Evolutionary conservation across 1,140 invertebrate genomes (phyloP).

Genomic region (Pseudomyrmex sp.): DNA sequence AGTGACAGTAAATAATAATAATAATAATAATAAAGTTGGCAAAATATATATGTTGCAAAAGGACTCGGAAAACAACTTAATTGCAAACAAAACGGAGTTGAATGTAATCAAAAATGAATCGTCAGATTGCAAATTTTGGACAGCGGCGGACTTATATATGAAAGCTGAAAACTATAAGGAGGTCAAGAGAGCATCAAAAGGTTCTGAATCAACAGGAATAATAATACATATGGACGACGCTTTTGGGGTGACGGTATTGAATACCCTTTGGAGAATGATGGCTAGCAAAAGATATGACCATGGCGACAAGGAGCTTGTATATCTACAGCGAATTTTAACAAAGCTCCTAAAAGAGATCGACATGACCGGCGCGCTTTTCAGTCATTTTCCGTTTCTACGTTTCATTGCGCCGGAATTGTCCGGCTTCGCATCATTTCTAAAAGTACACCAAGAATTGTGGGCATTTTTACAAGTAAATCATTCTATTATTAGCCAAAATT

Average conservation of each 20-base stretch:
- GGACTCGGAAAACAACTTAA: conserved; percentile 34
- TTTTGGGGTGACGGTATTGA: conserved; percentile 92
- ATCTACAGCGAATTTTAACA: conserved; percentile 89
- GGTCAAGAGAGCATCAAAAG: conserved; percentile 66
- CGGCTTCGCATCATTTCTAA: conserved; percentile 90
- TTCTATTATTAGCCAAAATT: neutral
- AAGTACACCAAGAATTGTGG: conserved; percentile 90
- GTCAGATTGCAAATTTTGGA: conserved; percentile 53
- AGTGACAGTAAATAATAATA: conserved; percentile 17
- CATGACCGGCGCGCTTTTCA: conserved; percentile 91
- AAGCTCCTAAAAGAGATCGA: conserved; percentile 90
- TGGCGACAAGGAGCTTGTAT: conserved; percentile 88
- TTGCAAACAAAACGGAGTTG: conserved; percentile 26
- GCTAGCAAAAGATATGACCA: conserved; percentile 90
- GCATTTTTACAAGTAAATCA: conserved; percentile 87
- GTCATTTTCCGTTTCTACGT: conserved; percentile 91
- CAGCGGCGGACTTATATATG: conserved; percentile 78
- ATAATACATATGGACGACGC: conserved; percentile 89
- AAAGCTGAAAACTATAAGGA: conserved; percentile 78
- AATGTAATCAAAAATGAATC: neutral
- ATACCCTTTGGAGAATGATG: conserved; percentile 95
- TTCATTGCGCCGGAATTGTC: conserved; percentile 91
- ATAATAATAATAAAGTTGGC: conserved; percentile 62
- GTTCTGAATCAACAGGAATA: conserved; percentile 77
- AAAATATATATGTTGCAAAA: conserved; percentile 76